These are phyloP conservation scores for Fulica atra DNA, from an alignment of 2,113 vertebrate species.

Conservation along the genomic window DNA sequence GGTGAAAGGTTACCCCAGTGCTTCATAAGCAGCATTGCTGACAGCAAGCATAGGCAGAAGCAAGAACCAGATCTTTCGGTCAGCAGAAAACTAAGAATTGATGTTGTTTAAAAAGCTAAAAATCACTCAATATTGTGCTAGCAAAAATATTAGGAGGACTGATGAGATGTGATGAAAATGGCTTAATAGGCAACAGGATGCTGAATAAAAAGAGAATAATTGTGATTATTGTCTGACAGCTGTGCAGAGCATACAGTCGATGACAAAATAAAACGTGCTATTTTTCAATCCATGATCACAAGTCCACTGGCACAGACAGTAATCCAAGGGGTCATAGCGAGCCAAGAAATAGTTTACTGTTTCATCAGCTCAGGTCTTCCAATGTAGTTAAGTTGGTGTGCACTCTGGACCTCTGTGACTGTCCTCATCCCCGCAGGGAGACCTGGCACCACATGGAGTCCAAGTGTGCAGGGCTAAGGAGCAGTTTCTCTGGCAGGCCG, in stretches of 20 bases:
- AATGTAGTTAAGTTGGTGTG: not conserved
- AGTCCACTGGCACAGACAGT: not conserved
- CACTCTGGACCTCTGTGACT: not conserved
- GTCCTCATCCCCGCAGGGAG: not conserved
- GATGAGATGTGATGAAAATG: slow-evolving; percentile 21
- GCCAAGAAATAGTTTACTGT: slow-evolving; percentile 3
- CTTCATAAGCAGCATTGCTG: not conserved
- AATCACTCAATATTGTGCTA: slow-evolving; percentile 19
- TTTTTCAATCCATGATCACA: slow-evolving; percentile 2
- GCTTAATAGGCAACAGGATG: slow-evolving; percentile 38
- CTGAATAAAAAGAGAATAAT: slow-evolving; percentile 52
- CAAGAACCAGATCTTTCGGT: not conserved
- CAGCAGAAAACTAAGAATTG: slow-evolving; percentile 19
- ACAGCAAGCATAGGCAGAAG: not conserved
- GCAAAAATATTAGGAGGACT: slow-evolving; percentile 21
- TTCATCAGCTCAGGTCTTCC: not conserved
- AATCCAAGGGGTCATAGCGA: not conserved
- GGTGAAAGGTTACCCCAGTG: not conserved
- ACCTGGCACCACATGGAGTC: not conserved
- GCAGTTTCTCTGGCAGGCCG: not conserved
- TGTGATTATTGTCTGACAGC: slow-evolving; percentile 57
- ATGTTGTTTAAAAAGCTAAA: slow-evolving; percentile 11
- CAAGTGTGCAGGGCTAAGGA: not conserved
- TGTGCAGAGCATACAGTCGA: not conserved
- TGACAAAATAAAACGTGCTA: not conserved